Conservation (phyloP, 2,888 invertebrate genomes). For the Lissonota sp. region DNA sequence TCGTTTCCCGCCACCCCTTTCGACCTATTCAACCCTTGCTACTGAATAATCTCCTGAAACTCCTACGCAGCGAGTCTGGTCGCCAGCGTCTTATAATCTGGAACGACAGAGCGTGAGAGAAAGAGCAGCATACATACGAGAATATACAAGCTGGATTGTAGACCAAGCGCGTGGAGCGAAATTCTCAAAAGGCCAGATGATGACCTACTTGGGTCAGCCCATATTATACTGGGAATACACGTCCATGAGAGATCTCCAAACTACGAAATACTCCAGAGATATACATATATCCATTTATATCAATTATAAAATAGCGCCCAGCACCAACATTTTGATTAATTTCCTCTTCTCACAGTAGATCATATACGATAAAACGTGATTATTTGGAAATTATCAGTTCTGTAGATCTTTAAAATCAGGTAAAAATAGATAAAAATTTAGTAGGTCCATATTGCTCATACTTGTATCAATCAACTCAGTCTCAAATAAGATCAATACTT, state of each 20-base stretch:
- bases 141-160: background rate
- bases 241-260: background rate
- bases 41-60: conserved; percentile 41
- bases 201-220: conserved; percentile 52
- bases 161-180: conserved; percentile 18
- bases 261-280: too few relatives aligned
- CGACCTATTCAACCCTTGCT: conserved; percentile 43
- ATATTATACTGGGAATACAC: conserved; percentile 27
- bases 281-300: too few relatives aligned
- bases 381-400: too few relatives aligned
- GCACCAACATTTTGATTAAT: too few relatives aligned
- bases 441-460: too few relatives aligned
- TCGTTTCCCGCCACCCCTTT: conserved; percentile 22
- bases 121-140: background rate
- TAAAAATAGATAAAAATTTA: too few relatives aligned
- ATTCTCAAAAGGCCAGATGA: conserved; percentile 50
- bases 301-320: too few relatives aligned
- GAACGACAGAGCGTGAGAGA: conserved; percentile 5
- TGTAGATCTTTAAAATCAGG: too few relatives aligned
- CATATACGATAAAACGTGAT: too few relatives aligned
- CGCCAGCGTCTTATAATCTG: conserved; percentile 40
- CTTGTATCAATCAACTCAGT: too few relatives aligned
- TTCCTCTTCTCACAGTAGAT: too few relatives aligned
- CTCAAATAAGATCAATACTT: too few relatives aligned
- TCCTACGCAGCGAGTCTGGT: conserved; percentile 23